These are phyloP conservation scores for Peribatodes rhomboidaria DNA, from an alignment of 2,888 invertebrate species.

Conservation along the genomic window DNA sequence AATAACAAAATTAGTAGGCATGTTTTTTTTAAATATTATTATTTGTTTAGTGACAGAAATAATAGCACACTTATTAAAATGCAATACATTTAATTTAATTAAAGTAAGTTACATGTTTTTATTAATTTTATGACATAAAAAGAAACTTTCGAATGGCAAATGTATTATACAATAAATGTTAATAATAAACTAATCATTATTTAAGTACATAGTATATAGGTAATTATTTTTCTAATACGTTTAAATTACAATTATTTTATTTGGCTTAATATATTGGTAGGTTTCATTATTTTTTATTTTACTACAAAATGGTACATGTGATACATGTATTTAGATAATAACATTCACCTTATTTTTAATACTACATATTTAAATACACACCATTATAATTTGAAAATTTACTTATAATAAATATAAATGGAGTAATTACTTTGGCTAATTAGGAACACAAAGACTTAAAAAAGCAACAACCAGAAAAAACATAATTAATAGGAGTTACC, in stretches of 20 bases:
- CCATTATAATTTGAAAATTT: neutral
- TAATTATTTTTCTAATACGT: neutral
- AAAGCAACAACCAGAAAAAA: slow-evolving; percentile 7
- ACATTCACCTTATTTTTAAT: neutral
- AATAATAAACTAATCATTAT: slow-evolving; percentile 13
- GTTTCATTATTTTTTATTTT: slow-evolving; percentile 7
- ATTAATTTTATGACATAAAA: neutral
- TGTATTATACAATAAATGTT: neutral
- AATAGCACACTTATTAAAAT: too few species aligned
- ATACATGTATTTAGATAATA: neutral
- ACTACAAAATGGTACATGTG: neutral
- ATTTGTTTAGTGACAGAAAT: neutral
- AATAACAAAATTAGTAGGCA: neutral
- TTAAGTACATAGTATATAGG: too few species aligned
- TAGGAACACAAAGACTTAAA: slow-evolving; percentile 56
- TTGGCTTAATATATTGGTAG: slow-evolving; percentile 39
- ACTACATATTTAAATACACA: neutral
- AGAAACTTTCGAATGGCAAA: slow-evolving; percentile 5
- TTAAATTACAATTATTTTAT: slow-evolving; percentile 22
- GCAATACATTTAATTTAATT: too few species aligned
- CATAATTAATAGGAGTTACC: neutral
- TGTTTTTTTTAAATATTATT: too few species aligned
- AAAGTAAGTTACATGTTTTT: too few species aligned
- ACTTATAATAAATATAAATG: slow-evolving; percentile 20
- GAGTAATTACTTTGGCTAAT: slow-evolving; percentile 58